These are phyloP conservation scores for Rynchops niger DNA, from an alignment of 2,113 vertebrate genomes.

Conservation along the genomic window DNA sequence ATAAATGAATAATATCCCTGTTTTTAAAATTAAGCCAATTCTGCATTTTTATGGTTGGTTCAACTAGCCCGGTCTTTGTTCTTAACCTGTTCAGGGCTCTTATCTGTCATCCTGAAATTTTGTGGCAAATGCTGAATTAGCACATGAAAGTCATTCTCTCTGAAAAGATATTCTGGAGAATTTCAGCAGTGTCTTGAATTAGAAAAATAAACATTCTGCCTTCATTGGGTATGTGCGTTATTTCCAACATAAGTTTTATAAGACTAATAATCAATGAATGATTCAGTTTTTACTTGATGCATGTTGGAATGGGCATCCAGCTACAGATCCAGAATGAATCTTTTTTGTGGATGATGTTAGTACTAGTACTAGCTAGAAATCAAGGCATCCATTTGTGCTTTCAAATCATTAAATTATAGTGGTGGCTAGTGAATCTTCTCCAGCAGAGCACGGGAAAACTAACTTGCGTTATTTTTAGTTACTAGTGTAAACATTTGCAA, in stretches of 20 bases:
- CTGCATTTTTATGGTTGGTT: not conserved
- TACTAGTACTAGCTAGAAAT: not conserved
- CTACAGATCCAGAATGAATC: not conserved
- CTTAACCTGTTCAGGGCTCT: not conserved
- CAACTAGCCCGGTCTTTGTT: not conserved
- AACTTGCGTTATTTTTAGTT: not conserved
- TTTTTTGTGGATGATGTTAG: not conserved
- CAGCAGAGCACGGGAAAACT: not conserved
- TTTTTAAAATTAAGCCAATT: not conserved
- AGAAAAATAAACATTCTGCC: not conserved
- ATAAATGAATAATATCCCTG: not conserved
- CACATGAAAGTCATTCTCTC: not conserved
- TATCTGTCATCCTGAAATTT: not conserved
- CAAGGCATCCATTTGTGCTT: not conserved
- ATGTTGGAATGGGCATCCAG: not conserved
- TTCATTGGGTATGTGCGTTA: not conserved
- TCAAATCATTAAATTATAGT: not conserved
- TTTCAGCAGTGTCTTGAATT: not conserved
- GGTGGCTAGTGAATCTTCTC: not conserved
- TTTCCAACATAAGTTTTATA: not conserved
- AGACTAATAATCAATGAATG: not conserved
- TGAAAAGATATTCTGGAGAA: not conserved
- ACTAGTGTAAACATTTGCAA: not conserved
- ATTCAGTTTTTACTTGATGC: not conserved
- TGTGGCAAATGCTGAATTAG: not conserved